Base-by-base conservation (phyloP, 2,113 vertebrate species). In the Heliornis fulica region DNA sequence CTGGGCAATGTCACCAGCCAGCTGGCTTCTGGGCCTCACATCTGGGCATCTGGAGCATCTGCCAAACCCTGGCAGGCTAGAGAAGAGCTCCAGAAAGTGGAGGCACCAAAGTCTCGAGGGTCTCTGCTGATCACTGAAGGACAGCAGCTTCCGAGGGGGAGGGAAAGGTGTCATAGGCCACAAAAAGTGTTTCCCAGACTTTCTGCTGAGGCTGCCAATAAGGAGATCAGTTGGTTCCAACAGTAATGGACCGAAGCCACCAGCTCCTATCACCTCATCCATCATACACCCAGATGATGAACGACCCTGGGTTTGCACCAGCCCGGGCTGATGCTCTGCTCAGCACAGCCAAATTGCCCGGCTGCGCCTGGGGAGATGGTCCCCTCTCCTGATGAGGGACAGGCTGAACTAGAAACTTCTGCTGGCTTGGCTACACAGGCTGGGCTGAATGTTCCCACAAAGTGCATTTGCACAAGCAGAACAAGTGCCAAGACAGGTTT, bases 151-250 rank as follows among this genome's bases (percentile, higher is more conserved):
- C 20, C 32, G 41, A 36, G 50, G 46, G 51, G 43, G 41, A 89
- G 70, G 34, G 12, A 18, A n/a, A 91, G 65, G 80, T 64, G 69
- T 85, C 80, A 53, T 51, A 15, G 71, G 83, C 54, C 65, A 82
- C 3, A 0, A 12, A 40, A 53, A 71, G 8, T 2, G 65, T 69
- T 31, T 51, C 75, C 68, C 78, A 87, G 72, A 66, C 64, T 87
- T 90, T 81, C 83, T 78, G 83, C 83, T 45, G 69, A 63, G 68
- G 80, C 89, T 92, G 89, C 91, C 95, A 87, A 2, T 36, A 51
- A 89, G 93, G 91, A 94, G 83, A 95, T 91, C 23, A 10, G 76
- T 56, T 87, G 89, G 89, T 95, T 95, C 91, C 93, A 97, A 32
- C 77, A 5, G 56, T 82, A 94, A 94, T 68, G 81, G 81, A 95